Percentiles rank a stretch among this genome's conserved stretches.
These are phyloP conservation scores for Heloderma charlesbogerti DNA, from an alignment of 2,113 vertebrate genomes.

Conservation along the genomic window DNA sequence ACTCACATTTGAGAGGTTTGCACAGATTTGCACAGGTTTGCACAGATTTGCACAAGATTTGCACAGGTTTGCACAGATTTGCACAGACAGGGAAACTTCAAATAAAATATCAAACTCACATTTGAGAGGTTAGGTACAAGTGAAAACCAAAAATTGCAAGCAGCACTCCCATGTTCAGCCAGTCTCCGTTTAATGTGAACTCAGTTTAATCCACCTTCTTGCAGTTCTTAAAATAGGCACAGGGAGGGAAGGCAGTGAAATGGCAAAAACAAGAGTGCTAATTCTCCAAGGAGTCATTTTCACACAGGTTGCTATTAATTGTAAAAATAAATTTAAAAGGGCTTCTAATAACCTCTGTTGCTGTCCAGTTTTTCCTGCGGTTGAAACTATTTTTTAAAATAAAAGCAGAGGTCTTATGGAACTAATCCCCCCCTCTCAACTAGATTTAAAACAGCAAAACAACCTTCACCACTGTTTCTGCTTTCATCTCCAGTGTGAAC, in stretches of 20 bases:
- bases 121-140: background rate
- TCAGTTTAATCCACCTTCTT: conserved; percentile 64
- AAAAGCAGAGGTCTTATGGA: conserved; percentile 31
- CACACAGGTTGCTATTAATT: conserved; percentile 76
- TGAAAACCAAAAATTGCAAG: background rate
- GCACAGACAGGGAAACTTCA: background rate
- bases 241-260: conserved; percentile 66
- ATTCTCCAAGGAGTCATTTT: conserved; percentile 77
- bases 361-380: conserved; percentile 53
- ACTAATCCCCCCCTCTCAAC: background rate
- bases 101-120: background rate
- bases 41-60: too few relatives aligned
- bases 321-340: conserved; percentile 77
- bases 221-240: conserved; percentile 68
- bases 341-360: conserved; percentile 66
- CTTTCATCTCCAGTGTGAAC: background rate
- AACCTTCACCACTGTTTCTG: background rate
- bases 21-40: too few relatives aligned
- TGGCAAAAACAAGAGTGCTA: conserved; percentile 66
- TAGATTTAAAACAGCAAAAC: background rate
- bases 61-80: too few relatives aligned
- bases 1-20: background rate
- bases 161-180: background rate
- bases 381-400: conserved; percentile 69
- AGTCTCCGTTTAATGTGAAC: conserved; percentile 7